phyloP scores from a whole-genome alignment of 2,113 vertebrate genomes.

The Aspidoscelis tigris region DNA sequence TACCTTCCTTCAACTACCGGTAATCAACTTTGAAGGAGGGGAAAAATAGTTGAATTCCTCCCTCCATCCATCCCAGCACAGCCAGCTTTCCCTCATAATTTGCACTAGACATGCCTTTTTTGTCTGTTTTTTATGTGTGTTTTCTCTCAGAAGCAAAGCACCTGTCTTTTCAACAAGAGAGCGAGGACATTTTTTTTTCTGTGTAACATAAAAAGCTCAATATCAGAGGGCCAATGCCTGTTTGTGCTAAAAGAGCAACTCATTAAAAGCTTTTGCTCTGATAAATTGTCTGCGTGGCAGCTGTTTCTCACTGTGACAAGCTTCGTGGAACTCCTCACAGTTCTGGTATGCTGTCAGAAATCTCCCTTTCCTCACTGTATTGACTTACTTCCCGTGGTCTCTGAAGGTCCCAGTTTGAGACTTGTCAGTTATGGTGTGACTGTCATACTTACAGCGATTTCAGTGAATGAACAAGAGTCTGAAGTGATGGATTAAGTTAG shows the following conservation, averaged over 20 bases:
- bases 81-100: background rate
- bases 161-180: slow-evolving; percentile 24
- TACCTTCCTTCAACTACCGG: background rate
- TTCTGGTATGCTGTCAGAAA: slow-evolving; percentile 35
- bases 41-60: background rate
- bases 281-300: slow-evolving; percentile 21
- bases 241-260: slow-evolving; percentile 37
- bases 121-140: slow-evolving; percentile 17
- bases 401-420: slow-evolving; percentile 10
- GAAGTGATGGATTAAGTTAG: slow-evolving; percentile 36
- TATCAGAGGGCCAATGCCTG: background rate
- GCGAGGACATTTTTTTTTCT: background rate
- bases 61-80: background rate
- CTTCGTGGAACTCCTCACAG: slow-evolving; percentile 16
- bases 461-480: slow-evolving; percentile 8
- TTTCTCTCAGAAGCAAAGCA: background rate
- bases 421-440: slow-evolving; percentile 31
- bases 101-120: background rate
- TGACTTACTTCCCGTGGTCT: background rate
- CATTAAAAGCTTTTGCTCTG: slow-evolving; percentile 48
- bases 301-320: slow-evolving; percentile 39
- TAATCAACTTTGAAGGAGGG: background rate
- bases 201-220: slow-evolving; percentile 16
- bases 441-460: slow-evolving; percentile 39
- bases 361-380: slow-evolving; percentile 16